Evolutionary conservation across 2,888 invertebrate genomes (phyloP).

Genomic region (Petrophora chlorosata): DNA sequence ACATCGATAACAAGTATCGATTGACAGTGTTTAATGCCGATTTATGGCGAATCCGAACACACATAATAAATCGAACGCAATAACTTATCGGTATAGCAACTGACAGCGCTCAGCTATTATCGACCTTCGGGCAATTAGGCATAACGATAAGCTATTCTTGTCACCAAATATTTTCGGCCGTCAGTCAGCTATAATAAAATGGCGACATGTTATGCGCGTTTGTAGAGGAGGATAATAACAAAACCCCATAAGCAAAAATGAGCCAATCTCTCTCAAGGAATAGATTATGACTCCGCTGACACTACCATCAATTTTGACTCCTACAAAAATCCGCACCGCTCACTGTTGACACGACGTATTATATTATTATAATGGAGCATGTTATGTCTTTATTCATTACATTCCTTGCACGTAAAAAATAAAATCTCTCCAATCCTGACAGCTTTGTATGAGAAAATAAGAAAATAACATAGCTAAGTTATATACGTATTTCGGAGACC

Average conservation of each 20-base stretch:
- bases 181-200: background rate
- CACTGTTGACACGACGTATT: slow-evolving; percentile 44
- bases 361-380: slow-evolving; percentile 57
- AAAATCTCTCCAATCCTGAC: slow-evolving; percentile 70
- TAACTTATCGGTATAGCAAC: no score
- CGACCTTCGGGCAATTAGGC: no score
- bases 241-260: slow-evolving; percentile 22
- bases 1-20: no score
- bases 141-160: no score
- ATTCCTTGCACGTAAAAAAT: slow-evolving; percentile 77
- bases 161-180: no score
- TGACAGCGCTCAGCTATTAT: no score
- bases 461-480: slow-evolving; percentile 66
- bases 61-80: no score
- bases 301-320: slow-evolving; percentile 58
- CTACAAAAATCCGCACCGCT: slow-evolving; percentile 42
- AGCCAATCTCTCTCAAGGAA: slow-evolving; percentile 23
- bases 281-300: slow-evolving; percentile 28
- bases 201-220: background rate
- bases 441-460: slow-evolving; percentile 68
- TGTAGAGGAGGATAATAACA: slow-evolving; percentile 6
- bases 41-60: no score
- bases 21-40: no score
- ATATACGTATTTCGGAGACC: slow-evolving; percentile 61
- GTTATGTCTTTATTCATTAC: slow-evolving; percentile 63